Conservation (phyloP, 2,888 invertebrate genomes). For the Drosophila neoperkinsi region DNA sequence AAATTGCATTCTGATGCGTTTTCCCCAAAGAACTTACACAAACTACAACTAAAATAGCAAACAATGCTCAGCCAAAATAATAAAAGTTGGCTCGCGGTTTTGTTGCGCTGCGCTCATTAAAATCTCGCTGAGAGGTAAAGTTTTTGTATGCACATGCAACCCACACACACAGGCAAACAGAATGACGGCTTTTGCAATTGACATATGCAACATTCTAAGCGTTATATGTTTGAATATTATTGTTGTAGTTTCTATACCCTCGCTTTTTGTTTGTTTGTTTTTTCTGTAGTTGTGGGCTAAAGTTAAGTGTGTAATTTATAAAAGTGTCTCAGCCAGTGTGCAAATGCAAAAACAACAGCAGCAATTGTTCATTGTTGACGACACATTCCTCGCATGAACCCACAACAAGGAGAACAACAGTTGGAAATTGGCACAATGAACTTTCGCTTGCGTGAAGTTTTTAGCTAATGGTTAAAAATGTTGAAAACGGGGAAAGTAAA, state of each 20-base stretch:
- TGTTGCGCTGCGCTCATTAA: slow-evolving; percentile 68
- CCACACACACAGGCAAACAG: slow-evolving; percentile 23
- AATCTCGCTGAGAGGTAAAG: slow-evolving; percentile 64
- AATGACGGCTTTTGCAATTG: slow-evolving; percentile 58
- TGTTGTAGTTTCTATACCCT: slow-evolving; percentile 9
- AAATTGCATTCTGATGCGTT: slow-evolving; percentile 80
- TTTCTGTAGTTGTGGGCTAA: slow-evolving; percentile 38
- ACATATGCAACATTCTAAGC: slow-evolving; percentile 63
- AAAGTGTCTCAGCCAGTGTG: slow-evolving; percentile 56
- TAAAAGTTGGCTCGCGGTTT: slow-evolving; percentile 70
- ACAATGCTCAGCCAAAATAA: slow-evolving; percentile 66
- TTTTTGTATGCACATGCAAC: slow-evolving; percentile 50
- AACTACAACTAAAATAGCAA: slow-evolving; percentile 49
- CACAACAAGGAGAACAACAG: slow-evolving; percentile 15
- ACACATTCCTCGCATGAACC: slow-evolving; percentile 62
- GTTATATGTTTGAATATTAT: slow-evolving; percentile 25
- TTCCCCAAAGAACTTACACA: slow-evolving; percentile 17
- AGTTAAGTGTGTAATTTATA: slow-evolving; percentile 79
- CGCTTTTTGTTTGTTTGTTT: slow-evolving; percentile 7
- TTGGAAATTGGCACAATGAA: slow-evolving; percentile 74
- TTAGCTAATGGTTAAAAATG: slow-evolving; percentile 45
- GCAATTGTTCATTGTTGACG: slow-evolving; percentile 65
- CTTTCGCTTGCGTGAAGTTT: slow-evolving; percentile 49
- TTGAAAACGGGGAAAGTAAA: slow-evolving; percentile 43
- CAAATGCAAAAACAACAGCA: slow-evolving; percentile 35